Evolutionary conservation across 2,888 invertebrate species (phyloP), one percentile per base, ranked within the genome.

Genomic region (Drosophila rubida): DNA sequence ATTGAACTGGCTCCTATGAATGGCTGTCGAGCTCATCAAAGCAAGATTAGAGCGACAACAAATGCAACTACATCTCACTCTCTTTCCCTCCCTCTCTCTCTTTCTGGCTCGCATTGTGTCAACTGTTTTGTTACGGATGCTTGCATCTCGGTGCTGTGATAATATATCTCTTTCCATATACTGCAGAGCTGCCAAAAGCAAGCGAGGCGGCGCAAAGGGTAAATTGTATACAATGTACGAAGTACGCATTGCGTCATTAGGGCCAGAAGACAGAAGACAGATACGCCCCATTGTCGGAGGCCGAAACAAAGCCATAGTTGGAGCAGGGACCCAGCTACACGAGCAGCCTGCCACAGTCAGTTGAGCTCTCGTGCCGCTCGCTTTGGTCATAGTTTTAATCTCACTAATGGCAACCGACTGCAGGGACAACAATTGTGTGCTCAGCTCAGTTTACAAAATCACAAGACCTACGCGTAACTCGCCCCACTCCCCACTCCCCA

Each of bases 241-340:
- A 76, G 61, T 75, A 87, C 82, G 88, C 82, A 82, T 71, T 82
- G 82, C 82, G 82, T 87, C 82, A 82, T 80, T 82, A 77, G 69
- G 78, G 80, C 73, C 72, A 32, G n/a, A 32, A 11, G 32, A n/a
- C 32, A 32, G 32, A 32, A 44, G 53, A 30, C 19, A 41, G 32
- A 44, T 16, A 42, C n/a, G 54, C 16, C 23, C 44, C 45, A 60
- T 60, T 60, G 60, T 60, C 45, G 7, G 19, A 14, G 25, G 23
- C 23, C 8, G 13, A 46, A 60, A 60, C 64, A 79, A 65, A 68
- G 75, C 60, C 45, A 42, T 32, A 32, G 32, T 32, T 32, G 32
- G n/a, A n/a, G 32, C 32, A 11, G 32, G 9, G 9, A 27, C 9
- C 9, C 27, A 27, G 27, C n/a, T 11, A n/a, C 32, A 50, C 55